A percentile compares a stretch with the other conserved stretches of the same genome.
Evolutionary conservation across 2,113 vertebrate species (phyloP).

Genomic region (Tetraodon nigroviridis): DNA sequence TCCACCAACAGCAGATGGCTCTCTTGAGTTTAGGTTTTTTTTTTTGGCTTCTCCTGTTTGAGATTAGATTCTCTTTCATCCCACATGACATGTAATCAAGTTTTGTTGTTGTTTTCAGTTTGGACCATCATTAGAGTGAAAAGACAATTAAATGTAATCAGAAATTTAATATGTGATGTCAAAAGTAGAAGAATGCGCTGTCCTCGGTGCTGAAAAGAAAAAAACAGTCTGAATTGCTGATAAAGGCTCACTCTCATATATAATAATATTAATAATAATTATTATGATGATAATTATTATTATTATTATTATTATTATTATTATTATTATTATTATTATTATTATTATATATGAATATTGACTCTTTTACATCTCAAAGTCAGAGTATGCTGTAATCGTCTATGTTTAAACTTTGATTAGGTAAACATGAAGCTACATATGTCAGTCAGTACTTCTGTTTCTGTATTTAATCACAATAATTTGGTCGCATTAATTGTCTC

Average conservation of each 20-base stretch:
- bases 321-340: no score
- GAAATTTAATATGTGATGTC: neutral
- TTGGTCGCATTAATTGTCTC: neutral
- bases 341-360: neutral
- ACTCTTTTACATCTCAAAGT: neutral
- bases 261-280: no score
- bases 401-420: neutral
- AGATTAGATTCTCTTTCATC: slow-evolving; percentile 14
- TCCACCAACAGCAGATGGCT: slow-evolving; percentile 95
- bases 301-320: no score
- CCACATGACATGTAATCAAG: neutral
- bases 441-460: no score
- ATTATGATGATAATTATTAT: no score
- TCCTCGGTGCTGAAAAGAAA: slow-evolving; percentile 61
- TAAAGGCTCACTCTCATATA: no score
- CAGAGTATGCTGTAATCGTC: neutral
- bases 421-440: neutral
- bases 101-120: neutral
- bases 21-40: slow-evolving; percentile 89
- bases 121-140: neutral
- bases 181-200: slow-evolving; percentile 31
- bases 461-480: neutral
- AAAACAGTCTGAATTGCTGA: neutral
- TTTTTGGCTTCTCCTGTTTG: slow-evolving; percentile 33
- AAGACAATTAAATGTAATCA: neutral